phyloP scores from a whole-genome alignment of 2,888 invertebrate genomes.

The Baccha elongata region DNA sequence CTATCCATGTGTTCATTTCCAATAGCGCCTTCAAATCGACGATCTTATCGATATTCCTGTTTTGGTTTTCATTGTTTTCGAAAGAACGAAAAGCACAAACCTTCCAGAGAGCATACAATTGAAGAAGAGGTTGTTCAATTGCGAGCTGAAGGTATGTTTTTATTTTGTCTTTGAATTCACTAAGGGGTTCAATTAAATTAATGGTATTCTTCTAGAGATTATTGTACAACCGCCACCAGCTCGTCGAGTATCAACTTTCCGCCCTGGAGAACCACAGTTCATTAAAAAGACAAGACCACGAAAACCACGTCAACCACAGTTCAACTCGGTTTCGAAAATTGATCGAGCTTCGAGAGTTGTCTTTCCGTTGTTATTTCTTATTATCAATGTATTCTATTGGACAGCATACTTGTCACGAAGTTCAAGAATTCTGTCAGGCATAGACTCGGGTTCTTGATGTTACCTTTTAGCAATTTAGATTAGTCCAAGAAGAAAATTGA shows the following conservation, averaged over 20 bases:
- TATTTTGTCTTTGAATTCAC: background rate
- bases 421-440: conserved; percentile 79
- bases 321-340: conserved; percentile 92
- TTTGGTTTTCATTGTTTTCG: conserved; percentile 76
- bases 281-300: conserved; percentile 78
- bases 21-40: conserved; percentile 76
- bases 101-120: conserved; percentile 75
- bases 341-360: conserved; percentile 89
- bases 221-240: conserved; percentile 40
- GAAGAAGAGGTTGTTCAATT: conserved; percentile 80
- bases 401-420: conserved; percentile 87
- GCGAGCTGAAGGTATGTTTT: conserved; percentile 76
- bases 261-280: conserved; percentile 80
- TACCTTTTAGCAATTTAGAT: conserved; percentile 82
- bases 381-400: conserved; percentile 92
- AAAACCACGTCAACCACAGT: conserved; percentile 84
- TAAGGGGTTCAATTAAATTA: background rate
- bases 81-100: conserved; percentile 70
- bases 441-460: conserved; percentile 81
- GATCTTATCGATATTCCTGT: conserved; percentile 74
- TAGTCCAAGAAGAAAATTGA: conserved; percentile 78
- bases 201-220: conserved; percentile 34
- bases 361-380: conserved; percentile 89
- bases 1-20: conserved; percentile 85
- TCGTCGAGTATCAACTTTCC: conserved; percentile 79